Evolutionary conservation across 1,140 invertebrate genomes (phyloP).

Genomic region (Centruroides vittatus): DNA sequence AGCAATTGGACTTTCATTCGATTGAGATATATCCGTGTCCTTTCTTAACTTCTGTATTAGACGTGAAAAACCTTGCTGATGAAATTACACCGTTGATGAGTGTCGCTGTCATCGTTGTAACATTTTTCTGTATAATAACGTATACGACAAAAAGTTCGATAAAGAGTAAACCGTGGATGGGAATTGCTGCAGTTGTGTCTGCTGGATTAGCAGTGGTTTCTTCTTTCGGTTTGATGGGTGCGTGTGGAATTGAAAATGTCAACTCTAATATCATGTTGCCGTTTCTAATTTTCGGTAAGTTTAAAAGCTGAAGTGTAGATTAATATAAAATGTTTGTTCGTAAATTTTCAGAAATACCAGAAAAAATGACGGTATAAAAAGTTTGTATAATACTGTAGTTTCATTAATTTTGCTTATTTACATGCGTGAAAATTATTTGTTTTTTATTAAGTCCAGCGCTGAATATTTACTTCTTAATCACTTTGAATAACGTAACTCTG

Average conservation of each 20-base stretch:
- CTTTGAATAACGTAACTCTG: too few relatives aligned
- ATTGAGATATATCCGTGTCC: constrained; percentile 68
- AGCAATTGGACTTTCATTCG: too few relatives aligned
- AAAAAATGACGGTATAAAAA: too few relatives aligned
- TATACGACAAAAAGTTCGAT: constrained; percentile 71
- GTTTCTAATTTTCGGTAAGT: constrained; percentile 79
- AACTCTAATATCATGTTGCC: constrained; percentile 88
- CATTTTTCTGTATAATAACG: constrained; percentile 47
- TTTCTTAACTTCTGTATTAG: constrained; percentile 67
- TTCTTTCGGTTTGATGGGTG: constrained; percentile 78
- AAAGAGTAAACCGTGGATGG: constrained; percentile 75
- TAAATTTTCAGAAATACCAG: too few relatives aligned
- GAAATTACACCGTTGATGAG: constrained; percentile 74
- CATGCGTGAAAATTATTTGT: too few relatives aligned
- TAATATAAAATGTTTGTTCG: too few relatives aligned
- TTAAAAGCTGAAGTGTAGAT: too few relatives aligned
- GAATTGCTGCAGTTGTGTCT: constrained; percentile 40
- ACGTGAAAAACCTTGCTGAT: constrained; percentile 72
- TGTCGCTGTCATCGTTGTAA: constrained; percentile 55
- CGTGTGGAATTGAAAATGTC: constrained; percentile 78
- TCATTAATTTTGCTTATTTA: too few relatives aligned
- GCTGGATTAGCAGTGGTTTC: constrained; percentile 63
- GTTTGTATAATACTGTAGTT: too few relatives aligned
- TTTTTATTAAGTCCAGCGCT: too few relatives aligned
- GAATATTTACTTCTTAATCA: too few relatives aligned